Evolutionary conservation across 1,140 invertebrate species (phyloP), one percentile per base, ranked within the genome.

Genomic region (Apis cerana): DNA sequence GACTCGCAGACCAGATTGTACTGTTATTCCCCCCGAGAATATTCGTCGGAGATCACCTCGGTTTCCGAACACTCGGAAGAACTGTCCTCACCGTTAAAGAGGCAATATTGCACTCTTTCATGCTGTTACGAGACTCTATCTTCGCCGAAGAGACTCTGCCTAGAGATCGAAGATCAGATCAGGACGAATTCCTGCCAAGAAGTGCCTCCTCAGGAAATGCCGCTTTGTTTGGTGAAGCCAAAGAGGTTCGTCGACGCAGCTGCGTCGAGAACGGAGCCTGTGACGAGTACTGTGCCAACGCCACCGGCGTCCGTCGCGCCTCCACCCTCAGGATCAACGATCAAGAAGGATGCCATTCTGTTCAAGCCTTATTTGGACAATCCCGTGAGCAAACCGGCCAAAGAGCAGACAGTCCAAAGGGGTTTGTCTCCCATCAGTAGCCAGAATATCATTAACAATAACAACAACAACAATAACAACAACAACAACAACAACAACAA

Each of bases 291-390:
- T 27, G 89, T 90, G 92, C 94, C 94, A 90, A 94, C 93, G 86
- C 92, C 93, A 88, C 92, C 92, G 87, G 91, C 92, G 85, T 93
- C 77, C 19, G 21, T 71, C 27, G 67, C 80, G 43, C 85, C 88
- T 75, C 86, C 79, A n/a, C 71, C 69, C 23, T 75, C 80, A 75
- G 86, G 90, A 79, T 85, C 90, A n/a, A 81, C 89, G 21, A 80
- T 90, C 80, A 58, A 88, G 13, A 94, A 93, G 82, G 92, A 93
- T 83, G 92, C 89, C 91, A 90, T 94, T 89, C 77, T 97, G 27
- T 97, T 97, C 92, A 96, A 97, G 90, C 97, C 96, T 62, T 96
- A 96, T 89, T 91, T 96, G 61, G 94, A 96, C 88, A 96, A 96
- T 83, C 93, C 95, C 1, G 88, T 93, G 27, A 94, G 93, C 81